These are phyloP conservation scores for Sinocyclocheilus maitianheensis DNA, from an alignment of 2,113 vertebrate genomes.

Conservation along the genomic window DNA sequence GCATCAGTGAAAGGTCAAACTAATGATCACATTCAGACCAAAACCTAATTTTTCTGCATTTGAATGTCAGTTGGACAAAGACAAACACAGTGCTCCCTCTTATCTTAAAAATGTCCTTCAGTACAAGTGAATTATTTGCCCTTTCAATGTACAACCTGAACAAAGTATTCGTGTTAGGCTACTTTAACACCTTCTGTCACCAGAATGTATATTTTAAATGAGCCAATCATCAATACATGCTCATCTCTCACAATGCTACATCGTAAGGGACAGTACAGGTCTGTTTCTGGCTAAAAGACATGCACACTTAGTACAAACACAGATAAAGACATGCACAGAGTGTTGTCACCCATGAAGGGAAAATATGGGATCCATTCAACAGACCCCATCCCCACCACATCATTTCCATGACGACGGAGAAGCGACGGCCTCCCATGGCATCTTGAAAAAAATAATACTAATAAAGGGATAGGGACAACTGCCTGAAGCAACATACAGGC, in stretches of 20 bases:
- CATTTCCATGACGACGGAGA: neutral
- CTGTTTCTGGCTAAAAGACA: neutral
- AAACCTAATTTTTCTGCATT: neutral
- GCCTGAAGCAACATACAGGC: conserved; percentile 4
- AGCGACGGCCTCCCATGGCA: neutral
- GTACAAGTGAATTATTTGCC: conserved; percentile 55
- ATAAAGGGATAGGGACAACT: neutral
- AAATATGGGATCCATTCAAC: conserved; percentile 1
- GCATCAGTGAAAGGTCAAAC: neutral
- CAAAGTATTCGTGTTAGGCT: conserved; percentile 67
- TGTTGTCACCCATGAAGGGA: neutral
- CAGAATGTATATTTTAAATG: neutral
- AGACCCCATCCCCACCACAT: neutral
- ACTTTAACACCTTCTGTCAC: conserved; percentile 69
- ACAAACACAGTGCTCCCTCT: conserved; percentile 22
- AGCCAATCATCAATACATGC: too few species aligned
- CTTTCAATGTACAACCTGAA: conserved; percentile 63
- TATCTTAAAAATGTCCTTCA: conserved; percentile 64
- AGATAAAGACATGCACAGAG: neutral
- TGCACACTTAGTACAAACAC: neutral
- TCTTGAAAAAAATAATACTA: neutral
- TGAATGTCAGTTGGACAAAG: neutral
- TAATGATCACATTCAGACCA: neutral
- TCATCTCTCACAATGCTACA: too few species aligned
- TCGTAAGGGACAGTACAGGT: neutral